Base-by-base conservation (phyloP, 37 sponge, comb jelly and placozoan genomes). In the Cladorhizidae sp. region DNA sequence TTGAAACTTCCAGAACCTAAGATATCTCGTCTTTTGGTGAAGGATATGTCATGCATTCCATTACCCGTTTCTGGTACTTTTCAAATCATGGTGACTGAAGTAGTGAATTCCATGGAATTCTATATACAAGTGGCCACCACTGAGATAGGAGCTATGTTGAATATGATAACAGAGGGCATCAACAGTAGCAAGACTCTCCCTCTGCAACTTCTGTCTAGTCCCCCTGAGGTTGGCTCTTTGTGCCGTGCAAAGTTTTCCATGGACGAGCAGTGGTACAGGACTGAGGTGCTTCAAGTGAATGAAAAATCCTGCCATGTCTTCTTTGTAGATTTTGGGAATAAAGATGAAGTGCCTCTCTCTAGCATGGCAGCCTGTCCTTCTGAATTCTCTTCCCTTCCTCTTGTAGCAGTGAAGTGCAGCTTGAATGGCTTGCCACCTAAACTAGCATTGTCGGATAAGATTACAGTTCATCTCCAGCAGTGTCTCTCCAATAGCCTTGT, bases 241-340 rank as follows among this genome's bases (percentile, higher is more conserved):
- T 83, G 84, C 50, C 32, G 56, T 73, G 84, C 92, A 52, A 87
- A 78, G 70, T 91, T 87, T 58, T 82, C 83, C 7, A 68, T 82
- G 50, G 92, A 91, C 67, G 43, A 68, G n/a, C 23, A 17, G 18
- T 83, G 87, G 87, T 83, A 91, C 75, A 75, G 92, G 15, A 77
- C 73, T 28, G 43, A 80, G 50, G 83, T 89, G 28, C 22, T 74
- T 0, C 54, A 73, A 28, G 45, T 64, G 32, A 23, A 25, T 3
- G 73, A 31, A 5, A 55, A 5, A 21, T 18, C 8, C 1, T 72
- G 41, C 31, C 8, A 65, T 5, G 80, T 86, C 7, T 33, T 31
- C 21, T 91, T 83, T 78, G 26, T 91, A 36, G 92, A 91, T 50
- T 91, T 57, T 83, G 92, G 92, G 0, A 91, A 91, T 57, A 65